Percentiles rank a stretch among this genome's conserved stretches.
These are phyloP conservation scores for Anas platyrhynchos DNA, from an alignment of 2,113 vertebrate species.

Conservation along the genomic window DNA sequence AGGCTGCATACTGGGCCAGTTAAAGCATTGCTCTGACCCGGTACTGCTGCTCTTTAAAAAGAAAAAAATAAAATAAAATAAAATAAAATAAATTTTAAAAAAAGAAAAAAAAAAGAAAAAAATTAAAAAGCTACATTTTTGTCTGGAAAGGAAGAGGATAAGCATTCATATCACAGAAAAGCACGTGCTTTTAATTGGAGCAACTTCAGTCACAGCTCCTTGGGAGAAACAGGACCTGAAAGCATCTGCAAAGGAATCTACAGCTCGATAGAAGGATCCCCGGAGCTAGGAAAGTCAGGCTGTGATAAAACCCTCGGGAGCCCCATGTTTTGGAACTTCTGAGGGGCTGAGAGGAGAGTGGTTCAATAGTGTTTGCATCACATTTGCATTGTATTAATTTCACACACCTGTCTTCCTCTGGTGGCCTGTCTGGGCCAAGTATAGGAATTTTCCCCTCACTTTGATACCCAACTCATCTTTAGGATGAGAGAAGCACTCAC, in stretches of 20 bases:
- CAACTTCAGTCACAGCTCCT: neutral
- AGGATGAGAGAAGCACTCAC: neutral
- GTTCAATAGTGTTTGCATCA: neutral
- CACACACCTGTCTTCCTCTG: neutral
- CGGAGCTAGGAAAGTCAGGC: neutral
- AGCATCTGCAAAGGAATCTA: neutral
- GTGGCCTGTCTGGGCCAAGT: neutral
- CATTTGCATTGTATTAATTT: neutral
- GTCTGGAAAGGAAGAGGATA: neutral
- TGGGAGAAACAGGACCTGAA: neutral
- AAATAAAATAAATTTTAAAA: no score
- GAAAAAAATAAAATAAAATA: no score
- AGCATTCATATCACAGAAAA: constrained; percentile 7
- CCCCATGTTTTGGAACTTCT: neutral
- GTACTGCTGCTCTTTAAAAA: neutral
- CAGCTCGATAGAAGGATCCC: neutral
- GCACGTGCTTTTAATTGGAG: neutral
- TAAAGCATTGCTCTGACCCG: neutral
- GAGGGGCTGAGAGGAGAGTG: neutral
- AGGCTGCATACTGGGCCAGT: neutral
- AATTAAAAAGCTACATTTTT: neutral
- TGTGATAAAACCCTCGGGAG: neutral
- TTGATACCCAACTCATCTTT: neutral
- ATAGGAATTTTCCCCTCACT: neutral
- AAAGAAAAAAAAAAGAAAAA: no score